Conservation (phyloP, 2,113 vertebrate genomes). For the Microcebus murinus region DNA sequence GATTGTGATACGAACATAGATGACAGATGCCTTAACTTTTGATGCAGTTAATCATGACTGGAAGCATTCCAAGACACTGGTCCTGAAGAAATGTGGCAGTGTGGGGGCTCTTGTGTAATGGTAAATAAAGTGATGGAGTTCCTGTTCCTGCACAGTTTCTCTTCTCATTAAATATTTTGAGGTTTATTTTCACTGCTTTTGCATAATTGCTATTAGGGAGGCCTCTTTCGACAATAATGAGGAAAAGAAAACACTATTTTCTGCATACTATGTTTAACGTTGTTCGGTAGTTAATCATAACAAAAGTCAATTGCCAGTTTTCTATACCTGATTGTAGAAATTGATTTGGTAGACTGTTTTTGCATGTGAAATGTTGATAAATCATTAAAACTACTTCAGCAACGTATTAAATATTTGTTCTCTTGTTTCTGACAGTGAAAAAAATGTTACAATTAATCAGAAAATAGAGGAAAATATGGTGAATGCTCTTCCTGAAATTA, state of each 20-base stretch:
- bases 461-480: slow-evolving; percentile 10
- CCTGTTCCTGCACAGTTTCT: neutral
- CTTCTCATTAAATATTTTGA: neutral
- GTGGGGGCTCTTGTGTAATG: neutral
- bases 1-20: slow-evolving; percentile 22
- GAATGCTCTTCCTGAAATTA: slow-evolving; percentile 30
- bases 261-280: neutral
- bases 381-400: slow-evolving; percentile 14
- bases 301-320: slow-evolving; percentile 27
- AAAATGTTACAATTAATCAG: slow-evolving; percentile 12
- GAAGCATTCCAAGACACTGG: slow-evolving; percentile 2
- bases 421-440: neutral
- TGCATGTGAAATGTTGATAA: slow-evolving; percentile 36
- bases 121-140: neutral
- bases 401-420: neutral
- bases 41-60: slow-evolving; percentile 19
- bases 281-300: neutral
- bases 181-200: neutral
- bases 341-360: neutral
- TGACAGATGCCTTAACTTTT: slow-evolving; percentile 35
- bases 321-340: neutral
- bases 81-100: neutral
- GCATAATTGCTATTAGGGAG: slow-evolving; percentile 22
- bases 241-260: neutral
- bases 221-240: neutral